Base-by-base conservation (phyloP, 2,113 vertebrate species). In the Platysternon megacephalum region DNA sequence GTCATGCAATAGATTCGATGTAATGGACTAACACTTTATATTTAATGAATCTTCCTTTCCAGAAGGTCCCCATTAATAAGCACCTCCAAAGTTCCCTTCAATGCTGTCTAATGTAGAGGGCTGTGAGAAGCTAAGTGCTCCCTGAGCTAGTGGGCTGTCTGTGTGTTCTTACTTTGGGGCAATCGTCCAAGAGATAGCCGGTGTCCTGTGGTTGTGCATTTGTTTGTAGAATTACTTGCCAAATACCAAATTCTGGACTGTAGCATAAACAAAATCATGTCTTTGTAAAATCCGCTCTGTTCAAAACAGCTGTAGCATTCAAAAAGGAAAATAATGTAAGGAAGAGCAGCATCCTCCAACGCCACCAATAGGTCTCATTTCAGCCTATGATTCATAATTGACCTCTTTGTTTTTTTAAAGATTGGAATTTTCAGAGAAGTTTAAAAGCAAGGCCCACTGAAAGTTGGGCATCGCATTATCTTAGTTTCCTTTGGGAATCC, bases 141-240 rank as follows among this genome's bases (percentile, higher is more conserved):
- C 28, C 61, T 26, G 32, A 90, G 16, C 53, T 87, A 61, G 84
- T 55, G 89, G 84, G 13, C 48, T 90, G 32, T 26, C 48, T 94
- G 74, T 13, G 68, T 84, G 83, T 39, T 88, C 0, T 79, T 79
- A 79, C n/a, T 81, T 89, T 10, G 0, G 29, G 90, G 21, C 2
- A 91, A 78, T 44, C 84, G 79, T 90, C 32, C 72, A 87, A 82
- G 87, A 90, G 17, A 68, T 61, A 86, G 11, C n/a, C 55, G n/a
- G 8, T 76, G 68, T 91, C 28, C 80, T 89, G 28, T 85, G 26
- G 32, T 84, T 92, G 19, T 81, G 39, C 53, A 28, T 76, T 76
- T 76, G 72, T 76, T 76, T 76, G 35, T 76, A 85, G 80, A 93
- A 93, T 96, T 93, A 32, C 42, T 92, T 19, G 89, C 76, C 82